Conservation (phyloP, 2,888 invertebrate species). For the Diplazon laetatorius region DNA sequence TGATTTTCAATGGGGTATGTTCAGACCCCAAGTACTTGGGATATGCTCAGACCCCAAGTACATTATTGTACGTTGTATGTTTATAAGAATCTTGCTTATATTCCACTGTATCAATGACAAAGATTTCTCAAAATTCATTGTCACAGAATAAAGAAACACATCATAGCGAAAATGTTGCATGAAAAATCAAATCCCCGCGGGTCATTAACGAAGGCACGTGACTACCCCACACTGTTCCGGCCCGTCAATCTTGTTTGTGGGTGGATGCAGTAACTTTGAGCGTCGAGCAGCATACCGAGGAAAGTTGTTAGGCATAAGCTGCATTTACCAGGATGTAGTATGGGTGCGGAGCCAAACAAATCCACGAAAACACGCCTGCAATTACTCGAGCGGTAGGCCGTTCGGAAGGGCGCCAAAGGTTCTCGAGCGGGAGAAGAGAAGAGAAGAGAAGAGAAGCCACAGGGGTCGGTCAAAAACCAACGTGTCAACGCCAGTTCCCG, state of each 20-base stretch:
- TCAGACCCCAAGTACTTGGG: no score
- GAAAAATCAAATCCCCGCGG: slow-evolving; percentile 70
- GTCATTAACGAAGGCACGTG: slow-evolving; percentile 72
- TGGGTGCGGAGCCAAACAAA: slow-evolving; percentile 50
- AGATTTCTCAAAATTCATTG: neutral
- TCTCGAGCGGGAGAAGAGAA: slow-evolving; percentile 20
- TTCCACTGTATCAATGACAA: neutral
- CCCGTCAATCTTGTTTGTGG: slow-evolving; percentile 44
- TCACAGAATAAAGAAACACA: neutral
- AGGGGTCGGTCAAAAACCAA: slow-evolving; percentile 66
- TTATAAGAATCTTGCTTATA: neutral
- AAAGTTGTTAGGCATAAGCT: slow-evolving; percentile 12
- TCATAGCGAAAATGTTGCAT: slow-evolving; percentile 51
- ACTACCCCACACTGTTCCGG: slow-evolving; percentile 36
- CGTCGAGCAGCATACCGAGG: neutral
- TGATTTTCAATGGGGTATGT: no score
- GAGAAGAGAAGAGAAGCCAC: neutral
- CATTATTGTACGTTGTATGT: no score
- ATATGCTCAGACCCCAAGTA: no score
- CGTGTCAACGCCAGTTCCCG: slow-evolving; percentile 69
- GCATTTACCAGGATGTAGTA: slow-evolving; percentile 15
- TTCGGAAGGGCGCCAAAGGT: slow-evolving; percentile 17
- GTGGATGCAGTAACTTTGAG: neutral
- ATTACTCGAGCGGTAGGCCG: slow-evolving; percentile 59
- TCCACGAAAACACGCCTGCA: slow-evolving; percentile 65